phyloP scores from a whole-genome alignment of 1,140 invertebrate species.

The Homarus americanus region DNA sequence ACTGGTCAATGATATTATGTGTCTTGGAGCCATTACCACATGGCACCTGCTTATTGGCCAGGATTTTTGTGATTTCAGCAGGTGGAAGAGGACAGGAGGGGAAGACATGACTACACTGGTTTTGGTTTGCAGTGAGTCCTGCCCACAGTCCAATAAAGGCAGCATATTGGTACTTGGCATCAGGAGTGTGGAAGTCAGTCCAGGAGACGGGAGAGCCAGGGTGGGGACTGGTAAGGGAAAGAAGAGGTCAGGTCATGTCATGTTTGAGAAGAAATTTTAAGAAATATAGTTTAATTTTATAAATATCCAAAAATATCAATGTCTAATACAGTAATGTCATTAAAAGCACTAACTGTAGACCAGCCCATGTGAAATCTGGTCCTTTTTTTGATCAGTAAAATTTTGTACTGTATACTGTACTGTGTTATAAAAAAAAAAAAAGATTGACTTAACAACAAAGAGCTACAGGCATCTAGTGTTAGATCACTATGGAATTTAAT shows the following conservation, averaged over 20 bases:
- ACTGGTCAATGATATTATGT: no score
- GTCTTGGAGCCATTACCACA: neutral
- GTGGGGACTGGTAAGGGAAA: slow-evolving; percentile 6
- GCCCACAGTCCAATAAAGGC: slow-evolving; percentile 43
- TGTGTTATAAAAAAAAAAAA: no score
- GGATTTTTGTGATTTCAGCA: slow-evolving; percentile 5
- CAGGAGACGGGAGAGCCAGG: slow-evolving; percentile 10
- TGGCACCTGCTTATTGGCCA: slow-evolving; percentile 28
- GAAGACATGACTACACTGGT: slow-evolving; percentile 38
- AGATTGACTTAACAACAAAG: no score
- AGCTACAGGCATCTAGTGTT: no score
- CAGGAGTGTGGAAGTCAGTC: slow-evolving; percentile 17
- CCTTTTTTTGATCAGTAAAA: no score
- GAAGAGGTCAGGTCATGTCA: neutral
- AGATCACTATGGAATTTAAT: no score
- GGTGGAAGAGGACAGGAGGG: slow-evolving; percentile 13
- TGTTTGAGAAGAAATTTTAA: neutral
- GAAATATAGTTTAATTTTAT: no score
- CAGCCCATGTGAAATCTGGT: no score
- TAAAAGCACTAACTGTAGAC: no score
- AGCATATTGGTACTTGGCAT: slow-evolving; percentile 55
- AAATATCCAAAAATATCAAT: no score
- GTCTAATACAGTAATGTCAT: no score
- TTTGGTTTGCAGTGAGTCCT: neutral
- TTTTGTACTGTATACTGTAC: no score